These are phyloP conservation scores for Epizoanthus ramosus DNA, from an alignment of 92 coral and sea anemone genomes.

Conservation along the genomic window DNA sequence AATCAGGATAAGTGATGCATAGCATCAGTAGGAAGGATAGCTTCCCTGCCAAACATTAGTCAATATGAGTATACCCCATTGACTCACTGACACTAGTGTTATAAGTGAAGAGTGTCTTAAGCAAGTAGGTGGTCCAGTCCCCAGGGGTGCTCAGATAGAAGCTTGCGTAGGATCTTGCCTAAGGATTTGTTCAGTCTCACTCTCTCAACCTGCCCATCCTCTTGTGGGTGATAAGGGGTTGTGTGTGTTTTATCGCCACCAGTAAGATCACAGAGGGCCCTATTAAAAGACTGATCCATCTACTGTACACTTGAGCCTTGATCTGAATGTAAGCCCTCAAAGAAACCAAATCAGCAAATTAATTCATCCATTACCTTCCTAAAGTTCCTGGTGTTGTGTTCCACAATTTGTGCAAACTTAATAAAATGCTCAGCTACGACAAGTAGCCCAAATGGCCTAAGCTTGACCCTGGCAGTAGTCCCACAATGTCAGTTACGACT, in stretches of 20 bases:
- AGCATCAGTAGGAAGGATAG: too few species aligned
- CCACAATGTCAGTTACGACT: background rate
- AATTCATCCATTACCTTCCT: constrained; percentile 52
- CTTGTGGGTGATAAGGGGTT: constrained; percentile 35
- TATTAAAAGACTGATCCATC: background rate
- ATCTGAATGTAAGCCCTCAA: too few species aligned
- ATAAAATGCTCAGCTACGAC: constrained; percentile 57
- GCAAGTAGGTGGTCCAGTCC: too few species aligned
- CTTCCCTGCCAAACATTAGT: too few species aligned
- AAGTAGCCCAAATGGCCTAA: constrained; percentile 46
- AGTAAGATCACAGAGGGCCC: constrained; percentile 39
- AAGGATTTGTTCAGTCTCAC: constrained; percentile 39
- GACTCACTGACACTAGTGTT: too few species aligned
- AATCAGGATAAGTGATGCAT: too few species aligned
- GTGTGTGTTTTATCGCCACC: constrained; percentile 33
- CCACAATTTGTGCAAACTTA: constrained; percentile 42
- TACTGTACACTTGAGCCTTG: too few species aligned
- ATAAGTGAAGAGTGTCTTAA: too few species aligned
- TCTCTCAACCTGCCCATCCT: constrained; percentile 53
- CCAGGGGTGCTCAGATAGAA: background rate
- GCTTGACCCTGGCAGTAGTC: constrained; percentile 46
- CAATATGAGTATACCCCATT: too few species aligned
- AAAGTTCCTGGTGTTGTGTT: constrained; percentile 35
- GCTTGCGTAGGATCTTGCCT: constrained; percentile 36
- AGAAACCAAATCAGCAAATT: constrained; percentile 30